Percentiles rank a stretch among this genome's conserved stretches.
phyloP scores from a whole-genome alignment of 2,797 vertebrate species.

The Holocentrus rufus region DNA sequence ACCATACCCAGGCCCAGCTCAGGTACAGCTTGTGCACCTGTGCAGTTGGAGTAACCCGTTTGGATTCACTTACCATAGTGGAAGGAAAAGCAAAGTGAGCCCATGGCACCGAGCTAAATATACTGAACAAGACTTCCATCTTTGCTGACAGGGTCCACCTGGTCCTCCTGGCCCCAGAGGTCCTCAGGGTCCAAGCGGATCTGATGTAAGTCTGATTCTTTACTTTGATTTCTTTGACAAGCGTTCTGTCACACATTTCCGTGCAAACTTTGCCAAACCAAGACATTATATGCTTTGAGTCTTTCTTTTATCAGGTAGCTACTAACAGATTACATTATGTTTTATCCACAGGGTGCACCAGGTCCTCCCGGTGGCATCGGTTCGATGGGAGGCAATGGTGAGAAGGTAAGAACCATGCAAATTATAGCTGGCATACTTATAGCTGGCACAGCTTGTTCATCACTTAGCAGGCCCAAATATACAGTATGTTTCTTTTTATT shows the following conservation, averaged over 20 bases:
- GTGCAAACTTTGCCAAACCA: neutral
- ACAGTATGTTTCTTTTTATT: neutral
- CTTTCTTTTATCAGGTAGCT: neutral
- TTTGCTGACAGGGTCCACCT: slow-evolving; percentile 89
- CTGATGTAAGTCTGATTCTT: slow-evolving; percentile 86
- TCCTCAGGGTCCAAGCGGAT: slow-evolving; percentile 93
- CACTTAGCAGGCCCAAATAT: neutral
- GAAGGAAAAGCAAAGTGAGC: neutral
- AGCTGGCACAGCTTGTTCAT: too few relatives aligned
- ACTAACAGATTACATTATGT: slow-evolving; percentile 16
- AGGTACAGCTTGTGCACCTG: too few relatives aligned
- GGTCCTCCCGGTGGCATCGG: slow-evolving; percentile 94
- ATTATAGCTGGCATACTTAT: neutral
- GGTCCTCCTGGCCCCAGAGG: slow-evolving; percentile 98
- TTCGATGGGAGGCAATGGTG: slow-evolving; percentile 91
- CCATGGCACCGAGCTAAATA: neutral
- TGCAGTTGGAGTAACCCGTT: neutral
- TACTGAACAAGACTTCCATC: neutral
- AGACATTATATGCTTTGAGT: neutral
- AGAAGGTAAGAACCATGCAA: slow-evolving; percentile 86
- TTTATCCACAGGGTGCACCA: slow-evolving; percentile 88
- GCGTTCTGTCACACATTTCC: neutral
- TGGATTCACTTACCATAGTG: neutral
- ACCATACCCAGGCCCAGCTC: too few relatives aligned
- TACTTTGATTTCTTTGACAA: neutral